Base-by-base conservation (phyloP, 2,113 vertebrate genomes). In the Gymnocephalus cernua region DNA sequence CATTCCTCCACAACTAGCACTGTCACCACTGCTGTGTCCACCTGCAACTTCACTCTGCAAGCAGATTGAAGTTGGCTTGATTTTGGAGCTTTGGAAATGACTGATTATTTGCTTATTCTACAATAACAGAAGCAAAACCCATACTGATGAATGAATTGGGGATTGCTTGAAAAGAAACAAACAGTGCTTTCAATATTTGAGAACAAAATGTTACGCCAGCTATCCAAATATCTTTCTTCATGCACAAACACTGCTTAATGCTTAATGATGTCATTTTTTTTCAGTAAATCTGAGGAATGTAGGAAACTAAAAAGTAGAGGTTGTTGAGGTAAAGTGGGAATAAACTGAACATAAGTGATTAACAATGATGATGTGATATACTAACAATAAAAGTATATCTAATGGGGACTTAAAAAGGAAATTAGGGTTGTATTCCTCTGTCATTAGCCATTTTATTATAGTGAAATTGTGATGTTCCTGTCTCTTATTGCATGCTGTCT, bases 1-100 rank as follows among this genome's bases (percentile, higher is more conserved):
- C 69, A 63, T 81, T 80, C 77, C 79, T 85, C 82, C 58, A 77
- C 32, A 71, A 62, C 41, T 19, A 44, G 47, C 38, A 32, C 32
- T 68, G 23, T 27, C 66, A 69, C 29, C 25, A n/a, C 14, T 72
- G 50, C 44, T 53, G 77, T 65, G 25, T 57, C 65, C 79, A 76
- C 71, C 62, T 76, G 72, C 54, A n/a, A n/a, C n/a, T n/a, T n/a
- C n/a, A 53, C 41, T 38, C 14, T 45, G 11, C 35, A 65, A 57
- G 27, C 63, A 59, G 27, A 41, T 48, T 6, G 6, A 47, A n/a
- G 58, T 19, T 23, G 25, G 25, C 41, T 27, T 38, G 21, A 53
- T 41, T 58, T 70, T 27, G 47, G 16, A 10, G n/a, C 63, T 79
- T 68, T 63, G 47, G 12, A n/a, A 14, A n/a, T 19, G 25, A 74